A percentile compares a stretch with the other conserved stretches of the same genome.
These are phyloP conservation scores for Phylloscopus trochiloides DNA, from an alignment of 2,113 vertebrate species.

Conservation along the genomic window DNA sequence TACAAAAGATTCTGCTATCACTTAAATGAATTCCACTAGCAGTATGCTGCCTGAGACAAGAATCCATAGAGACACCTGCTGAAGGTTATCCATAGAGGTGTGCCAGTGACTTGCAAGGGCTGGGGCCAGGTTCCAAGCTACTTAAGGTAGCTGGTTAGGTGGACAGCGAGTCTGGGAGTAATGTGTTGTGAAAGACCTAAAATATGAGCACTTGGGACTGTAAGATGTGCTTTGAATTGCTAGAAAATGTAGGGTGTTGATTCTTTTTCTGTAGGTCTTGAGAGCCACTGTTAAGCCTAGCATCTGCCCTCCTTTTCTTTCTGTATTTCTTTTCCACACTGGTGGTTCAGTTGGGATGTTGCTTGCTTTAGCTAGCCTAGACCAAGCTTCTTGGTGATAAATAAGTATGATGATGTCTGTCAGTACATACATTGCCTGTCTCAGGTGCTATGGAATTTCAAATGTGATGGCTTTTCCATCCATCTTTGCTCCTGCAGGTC, in stretches of 20 bases:
- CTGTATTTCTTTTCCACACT: not conserved
- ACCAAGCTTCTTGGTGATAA: not conserved
- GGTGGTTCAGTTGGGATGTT: not conserved
- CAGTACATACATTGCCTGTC: not conserved
- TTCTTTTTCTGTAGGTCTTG: not conserved
- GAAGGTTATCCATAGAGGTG: not conserved
- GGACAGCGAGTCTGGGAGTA: not conserved
- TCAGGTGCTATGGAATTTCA: not conserved
- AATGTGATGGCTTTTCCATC: not conserved
- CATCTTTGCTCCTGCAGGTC: not conserved
- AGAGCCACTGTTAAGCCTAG: not conserved
- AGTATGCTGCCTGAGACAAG: not conserved
- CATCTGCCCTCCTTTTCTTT: not conserved
- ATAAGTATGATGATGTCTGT: not conserved
- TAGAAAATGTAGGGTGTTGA: not conserved
- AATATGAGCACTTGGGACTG: not conserved
- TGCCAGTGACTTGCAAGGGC: not conserved
- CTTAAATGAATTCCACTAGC: not conserved
- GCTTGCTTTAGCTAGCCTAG: not conserved
- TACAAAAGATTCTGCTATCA: not conserved
- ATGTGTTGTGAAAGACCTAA: not conserved
- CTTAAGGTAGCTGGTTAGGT: not conserved
- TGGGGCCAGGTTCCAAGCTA: not conserved
- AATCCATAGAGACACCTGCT: not conserved
- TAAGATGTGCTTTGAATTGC: not conserved